These are phyloP conservation scores for Enteromius argenteus DNA, from an alignment of 2,797 vertebrate species.

Conservation along the genomic window DNA sequence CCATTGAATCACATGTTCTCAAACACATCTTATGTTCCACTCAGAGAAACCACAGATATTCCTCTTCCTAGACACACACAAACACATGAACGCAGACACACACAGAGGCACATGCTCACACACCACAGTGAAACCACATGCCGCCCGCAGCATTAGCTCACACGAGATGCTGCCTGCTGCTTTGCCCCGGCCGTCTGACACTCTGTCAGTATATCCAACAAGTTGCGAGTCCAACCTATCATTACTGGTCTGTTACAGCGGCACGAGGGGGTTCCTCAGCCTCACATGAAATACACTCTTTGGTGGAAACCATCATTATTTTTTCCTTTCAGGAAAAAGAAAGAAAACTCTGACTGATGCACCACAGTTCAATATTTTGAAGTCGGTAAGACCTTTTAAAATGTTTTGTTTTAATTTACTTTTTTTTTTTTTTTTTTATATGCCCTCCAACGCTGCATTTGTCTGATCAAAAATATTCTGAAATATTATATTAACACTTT, in stretches of 20 bases:
- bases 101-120: conserved; percentile 27
- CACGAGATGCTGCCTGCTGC: conserved; percentile 58
- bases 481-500: neutral
- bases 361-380: neutral
- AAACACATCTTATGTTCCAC: conserved; percentile 70
- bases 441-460: neutral
- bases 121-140: conserved; percentile 38
- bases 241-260: conserved; percentile 61
- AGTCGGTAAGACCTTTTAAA: too few relatives aligned
- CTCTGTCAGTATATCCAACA: conserved; percentile 38
- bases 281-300: conserved; percentile 37
- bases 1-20: conserved; percentile 55
- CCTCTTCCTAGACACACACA: conserved; percentile 51
- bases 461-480: neutral
- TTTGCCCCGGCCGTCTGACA: conserved; percentile 52
- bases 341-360: neutral
- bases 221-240: conserved; percentile 55
- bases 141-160: conserved; percentile 68
- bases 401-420: too few relatives aligned
- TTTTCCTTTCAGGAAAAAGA: conserved; percentile 45
- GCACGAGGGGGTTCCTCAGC: conserved; percentile 40
- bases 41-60: conserved; percentile 69
- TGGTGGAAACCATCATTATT: conserved; percentile 40
- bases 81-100: conserved; percentile 37
- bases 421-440: too few relatives aligned